Evolutionary conservation across 2,113 vertebrate genomes (phyloP), one percentile per base, ranked within the genome.

Genomic region (Tenrec ecaudatus): DNA sequence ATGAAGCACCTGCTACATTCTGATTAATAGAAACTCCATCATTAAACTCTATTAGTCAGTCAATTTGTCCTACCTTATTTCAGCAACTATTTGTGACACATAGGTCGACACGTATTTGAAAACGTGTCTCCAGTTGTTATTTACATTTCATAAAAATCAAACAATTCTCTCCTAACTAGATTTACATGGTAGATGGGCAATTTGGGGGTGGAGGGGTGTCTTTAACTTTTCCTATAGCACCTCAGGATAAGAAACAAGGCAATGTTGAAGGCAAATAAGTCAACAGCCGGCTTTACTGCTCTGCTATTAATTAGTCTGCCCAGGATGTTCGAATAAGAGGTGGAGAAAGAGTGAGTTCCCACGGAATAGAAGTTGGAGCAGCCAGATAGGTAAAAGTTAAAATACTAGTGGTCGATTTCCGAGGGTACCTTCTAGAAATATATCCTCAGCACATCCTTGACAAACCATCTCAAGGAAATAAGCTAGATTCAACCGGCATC

Each of bases 11-110:
- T 97, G 97, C 94, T 95, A 95, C 76, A 84, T 94, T 95, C 94
- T 97, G 97, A 98, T 98, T 96, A 97, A 97, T 90, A 79, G 91
- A 96, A 97, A 97, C 97, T 97, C 91, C 97, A 90, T 95, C 97
- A 97, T 97, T 98, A 98, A 97, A 95, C 95, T 96, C 96, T 97
- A 98, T 98, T 97, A 98, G 77, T 94, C 76, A 1, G 95, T 0
- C 36, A 96, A 96, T 97, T 98, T 97, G 96, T 97, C 96, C 96
- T 62, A 23, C 79, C 73, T 94, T 96, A 92, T 97, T 95, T 95
- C 86, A 91, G 94, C 15, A 95, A 91, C 88, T 71, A 96, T 95
- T 96, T 96, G 91, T 92, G 91, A 96, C 8, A 43, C 40, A 82
- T 19, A 95, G 38, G 62, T 84, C 92, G 57, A 77, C 14, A 31